These are phyloP conservation scores for Potamilus streckersoni DNA, from an alignment of 1,140 invertebrate species.

Conservation along the genomic window DNA sequence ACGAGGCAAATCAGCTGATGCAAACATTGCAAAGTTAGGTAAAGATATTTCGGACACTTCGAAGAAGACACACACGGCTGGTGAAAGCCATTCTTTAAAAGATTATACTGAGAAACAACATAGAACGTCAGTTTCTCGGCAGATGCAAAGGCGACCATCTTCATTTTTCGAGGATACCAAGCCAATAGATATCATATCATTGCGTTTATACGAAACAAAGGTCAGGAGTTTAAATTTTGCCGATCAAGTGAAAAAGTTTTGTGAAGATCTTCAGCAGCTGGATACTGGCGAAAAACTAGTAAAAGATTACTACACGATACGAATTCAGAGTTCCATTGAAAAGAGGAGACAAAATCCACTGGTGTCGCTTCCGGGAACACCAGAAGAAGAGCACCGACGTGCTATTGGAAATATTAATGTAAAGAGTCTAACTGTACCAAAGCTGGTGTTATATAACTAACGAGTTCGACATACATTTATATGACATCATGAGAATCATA, in stretches of 20 bases:
- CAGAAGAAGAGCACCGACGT: constrained; percentile 25
- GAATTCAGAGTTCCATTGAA: constrained; percentile 10
- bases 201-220: constrained; percentile 21
- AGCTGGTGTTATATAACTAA: neutral
- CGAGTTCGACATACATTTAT: no score
- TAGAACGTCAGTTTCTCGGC: no score
- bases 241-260: constrained; percentile 26
- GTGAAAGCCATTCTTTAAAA: no score
- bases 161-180: constrained; percentile 27
- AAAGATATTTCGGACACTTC: no score
- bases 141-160: neutral
- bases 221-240: constrained; percentile 3
- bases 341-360: neutral
- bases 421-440: constrained; percentile 21
- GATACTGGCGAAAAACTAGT: neutral
- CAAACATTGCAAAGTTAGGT: no score
- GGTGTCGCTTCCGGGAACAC: constrained; percentile 18
- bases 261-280: constrained; percentile 21
- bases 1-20: no score
- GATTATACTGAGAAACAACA: no score
- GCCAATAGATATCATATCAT: constrained; percentile 11
- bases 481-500: no score
- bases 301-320: constrained; percentile 21
- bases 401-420: constrained; percentile 24
- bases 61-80: no score